Base-by-base conservation (phyloP, 2,113 vertebrate species). In the Ictidomys tridecemlineatus region DNA sequence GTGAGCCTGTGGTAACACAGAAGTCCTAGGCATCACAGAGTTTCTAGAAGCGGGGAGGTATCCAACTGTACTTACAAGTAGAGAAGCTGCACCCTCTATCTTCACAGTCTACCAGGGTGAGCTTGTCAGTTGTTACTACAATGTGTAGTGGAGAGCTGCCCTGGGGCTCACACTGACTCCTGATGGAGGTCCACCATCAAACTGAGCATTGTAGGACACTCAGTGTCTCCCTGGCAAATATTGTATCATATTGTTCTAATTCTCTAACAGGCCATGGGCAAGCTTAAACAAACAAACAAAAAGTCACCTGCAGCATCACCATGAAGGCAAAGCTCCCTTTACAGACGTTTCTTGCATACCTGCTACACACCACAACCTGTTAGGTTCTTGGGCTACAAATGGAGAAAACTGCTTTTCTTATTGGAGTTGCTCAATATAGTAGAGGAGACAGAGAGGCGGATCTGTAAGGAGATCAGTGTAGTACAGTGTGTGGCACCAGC, bases 31-130 rank as follows among this genome's bases (percentile, higher is more conserved):
- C 0, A 0, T 34, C n/a, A 11, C 0, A 37, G 20, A 85, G 67
- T 37, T 48, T 45, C n/a, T 22, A 30, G 56, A 76, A 34, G 45
- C 8, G 45, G 45, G 37, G 18, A 20, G 58, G 58, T 6, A 48
- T 3, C 28, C 14, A 26, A 10, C 26, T 28, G 7, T 3, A 0
- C 32, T 20, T 5, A 1, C 0, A 18, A 65, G 58, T 0, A 0
- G n/a, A 61, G 78, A 16, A 58, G 69, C 72, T 2, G 11, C 9
- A 30, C 14, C 16, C 0, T 53, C 17, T 17, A 9, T 37, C 48
- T 72, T 92, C 79, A 74, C 28, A 17, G 3, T 7, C 17, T 39
- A 14, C 4, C 8, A 4, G 42, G 42, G 34, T 2, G 34, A 78
- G 78, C 6, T 32, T 7, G 72, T 28, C 42, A 37, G 34, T 30